Conservation (phyloP, 1,140 invertebrate species). For the Lepidurus couesii region DNA sequence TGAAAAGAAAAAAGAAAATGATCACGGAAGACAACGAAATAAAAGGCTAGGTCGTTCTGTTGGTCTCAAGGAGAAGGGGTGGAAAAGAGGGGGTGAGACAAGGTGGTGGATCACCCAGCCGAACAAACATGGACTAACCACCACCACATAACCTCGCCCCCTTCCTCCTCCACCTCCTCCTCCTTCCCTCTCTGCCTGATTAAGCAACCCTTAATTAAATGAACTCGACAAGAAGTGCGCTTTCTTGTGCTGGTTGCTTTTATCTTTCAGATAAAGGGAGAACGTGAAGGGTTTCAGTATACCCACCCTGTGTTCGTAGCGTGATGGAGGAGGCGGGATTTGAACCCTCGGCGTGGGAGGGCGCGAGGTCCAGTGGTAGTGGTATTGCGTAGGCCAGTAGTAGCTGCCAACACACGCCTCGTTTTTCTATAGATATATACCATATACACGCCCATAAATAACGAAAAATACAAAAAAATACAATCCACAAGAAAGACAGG, state of each 20-base stretch:
- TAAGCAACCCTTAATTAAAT: constrained; percentile 18
- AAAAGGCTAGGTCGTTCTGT: no score
- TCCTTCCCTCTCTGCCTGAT: neutral
- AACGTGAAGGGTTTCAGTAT: constrained; percentile 29
- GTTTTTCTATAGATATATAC: neutral
- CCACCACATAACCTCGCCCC: constrained; percentile 23
- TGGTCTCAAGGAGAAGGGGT: neutral
- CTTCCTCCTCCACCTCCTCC: constrained; percentile 10
- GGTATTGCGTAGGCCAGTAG: constrained; percentile 16
- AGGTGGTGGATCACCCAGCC: constrained; percentile 20
- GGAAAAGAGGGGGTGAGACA: constrained; percentile 2
- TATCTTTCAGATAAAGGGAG: constrained; percentile 44
- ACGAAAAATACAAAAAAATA: constrained; percentile 1
- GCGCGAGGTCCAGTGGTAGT: constrained; percentile 59
- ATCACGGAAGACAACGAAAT: neutral
- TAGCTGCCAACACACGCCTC: constrained; percentile 5
- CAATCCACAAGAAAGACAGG: constrained; percentile 26
- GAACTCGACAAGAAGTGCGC: constrained; percentile 2
- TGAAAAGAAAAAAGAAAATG: neutral
- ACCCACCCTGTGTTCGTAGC: constrained; percentile 78
- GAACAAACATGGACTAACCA: constrained; percentile 15
- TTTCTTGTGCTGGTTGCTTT: neutral
- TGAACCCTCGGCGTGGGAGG: constrained; percentile 62
- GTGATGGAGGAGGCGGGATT: constrained; percentile 80
- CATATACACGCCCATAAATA: constrained; percentile 3